Evolutionary conservation across 1,140 invertebrate species (phyloP).

Genomic region (Drosophila busckii): DNA sequence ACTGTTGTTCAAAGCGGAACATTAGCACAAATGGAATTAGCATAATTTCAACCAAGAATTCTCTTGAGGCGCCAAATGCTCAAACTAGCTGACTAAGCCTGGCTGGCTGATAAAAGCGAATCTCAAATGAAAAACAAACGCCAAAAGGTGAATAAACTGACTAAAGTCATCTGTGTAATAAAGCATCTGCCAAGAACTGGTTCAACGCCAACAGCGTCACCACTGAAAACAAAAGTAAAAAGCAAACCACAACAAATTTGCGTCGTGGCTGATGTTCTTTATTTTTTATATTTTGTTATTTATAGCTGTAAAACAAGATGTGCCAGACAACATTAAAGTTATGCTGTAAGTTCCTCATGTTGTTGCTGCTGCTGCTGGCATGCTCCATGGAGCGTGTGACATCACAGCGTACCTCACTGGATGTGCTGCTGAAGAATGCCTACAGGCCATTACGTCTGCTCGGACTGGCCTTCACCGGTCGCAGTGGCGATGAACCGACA

Average conservation of each 20-base stretch:
- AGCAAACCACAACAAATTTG: slow-evolving; percentile 17
- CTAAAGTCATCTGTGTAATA: slow-evolving; percentile 44
- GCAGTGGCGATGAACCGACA: slow-evolving; percentile 52
- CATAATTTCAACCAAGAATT: too few species aligned
- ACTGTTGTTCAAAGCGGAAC: too few species aligned
- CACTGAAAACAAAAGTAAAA: slow-evolving; percentile 48
- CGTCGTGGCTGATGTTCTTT: neutral
- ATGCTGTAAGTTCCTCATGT: slow-evolving; percentile 1
- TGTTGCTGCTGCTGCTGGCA: slow-evolving; percentile 33
- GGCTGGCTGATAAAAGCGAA: slow-evolving; percentile 32
- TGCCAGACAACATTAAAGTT: slow-evolving; percentile 23
- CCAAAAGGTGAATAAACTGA: slow-evolving; percentile 63
- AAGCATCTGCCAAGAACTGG: slow-evolving; percentile 47
- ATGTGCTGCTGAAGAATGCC: slow-evolving; percentile 41
- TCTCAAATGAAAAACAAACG: slow-evolving; percentile 54
- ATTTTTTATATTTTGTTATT: neutral
- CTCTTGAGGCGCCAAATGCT: slow-evolving; percentile 1
- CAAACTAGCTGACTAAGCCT: slow-evolving; percentile 20
- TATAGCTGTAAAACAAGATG: slow-evolving; percentile 15
- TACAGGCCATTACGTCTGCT: slow-evolving; percentile 60
- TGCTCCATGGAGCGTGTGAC: slow-evolving; percentile 34
- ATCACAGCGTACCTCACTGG: slow-evolving; percentile 65
- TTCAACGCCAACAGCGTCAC: slow-evolving; percentile 65
- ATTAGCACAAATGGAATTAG: too few species aligned
- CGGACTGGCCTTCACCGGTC: slow-evolving; percentile 51